Conservation (phyloP, 2,888 invertebrate genomes). For the Lasioglossum zephyrum region DNA sequence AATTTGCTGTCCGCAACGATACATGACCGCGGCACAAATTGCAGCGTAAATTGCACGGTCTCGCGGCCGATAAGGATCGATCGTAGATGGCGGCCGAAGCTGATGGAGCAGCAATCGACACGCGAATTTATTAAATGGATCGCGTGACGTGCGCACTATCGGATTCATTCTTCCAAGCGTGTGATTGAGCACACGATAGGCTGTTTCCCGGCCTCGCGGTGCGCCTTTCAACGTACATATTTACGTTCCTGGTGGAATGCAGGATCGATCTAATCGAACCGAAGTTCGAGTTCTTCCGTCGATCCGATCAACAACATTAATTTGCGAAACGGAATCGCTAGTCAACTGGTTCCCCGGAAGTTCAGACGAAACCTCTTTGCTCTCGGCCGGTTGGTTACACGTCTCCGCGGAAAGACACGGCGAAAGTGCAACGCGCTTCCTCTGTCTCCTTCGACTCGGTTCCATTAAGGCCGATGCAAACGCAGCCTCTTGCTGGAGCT, state of each 20-base stretch:
- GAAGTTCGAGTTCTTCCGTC: neutral
- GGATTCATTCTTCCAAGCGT: constrained; percentile 21
- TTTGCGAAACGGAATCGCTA: constrained; percentile 29
- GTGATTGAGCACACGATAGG: neutral
- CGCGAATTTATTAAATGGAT: constrained; percentile 20
- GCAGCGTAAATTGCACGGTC: constrained; percentile 24
- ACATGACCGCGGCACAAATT: neutral
- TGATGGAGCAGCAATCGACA: constrained; percentile 19
- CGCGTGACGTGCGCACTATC: neutral
- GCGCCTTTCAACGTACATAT: constrained; percentile 15
- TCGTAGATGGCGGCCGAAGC: neutral
- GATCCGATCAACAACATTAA: constrained; percentile 52
- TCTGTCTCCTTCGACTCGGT: constrained; percentile 34
- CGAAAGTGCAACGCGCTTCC: constrained; percentile 21
- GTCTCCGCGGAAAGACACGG: neutral
- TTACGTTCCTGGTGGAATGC: neutral
- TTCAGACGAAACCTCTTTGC: constrained; percentile 46
- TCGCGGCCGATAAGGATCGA: neutral
- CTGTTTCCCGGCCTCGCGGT: neutral
- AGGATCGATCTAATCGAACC: constrained; percentile 4
- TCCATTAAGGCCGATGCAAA: constrained; percentile 68
- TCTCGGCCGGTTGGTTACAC: constrained; percentile 11
- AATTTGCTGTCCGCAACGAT: constrained; percentile 8
- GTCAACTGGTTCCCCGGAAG: constrained; percentile 1
- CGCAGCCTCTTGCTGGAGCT: constrained; percentile 50